These are phyloP conservation scores for Dione juno DNA, from an alignment of 2,888 invertebrate genomes.

Conservation along the genomic window DNA sequence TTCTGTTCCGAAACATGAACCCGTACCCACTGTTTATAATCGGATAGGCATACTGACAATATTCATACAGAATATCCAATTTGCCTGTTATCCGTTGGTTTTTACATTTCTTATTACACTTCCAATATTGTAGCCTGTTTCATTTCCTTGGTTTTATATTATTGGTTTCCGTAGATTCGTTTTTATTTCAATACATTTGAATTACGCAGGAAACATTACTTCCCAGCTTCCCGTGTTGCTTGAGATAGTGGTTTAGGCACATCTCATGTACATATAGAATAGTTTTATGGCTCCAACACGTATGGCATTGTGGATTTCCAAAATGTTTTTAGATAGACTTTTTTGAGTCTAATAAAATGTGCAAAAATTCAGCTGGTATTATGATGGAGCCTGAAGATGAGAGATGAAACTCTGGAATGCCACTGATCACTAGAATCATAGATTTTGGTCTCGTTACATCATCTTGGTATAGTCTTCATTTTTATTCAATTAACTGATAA, in stretches of 20 bases:
- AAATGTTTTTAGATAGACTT: no score
- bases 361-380: no score
- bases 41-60: not conserved
- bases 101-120: slow-evolving; percentile 29
- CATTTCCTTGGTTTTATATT: slow-evolving; percentile 33
- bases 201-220: slow-evolving; percentile 33
- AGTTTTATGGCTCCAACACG: not conserved
- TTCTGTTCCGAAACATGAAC: not conserved
- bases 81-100: slow-evolving; percentile 28
- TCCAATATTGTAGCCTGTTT: slow-evolving; percentile 25
- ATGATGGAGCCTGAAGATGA: no score
- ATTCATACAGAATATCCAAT: slow-evolving; percentile 23
- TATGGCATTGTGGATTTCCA: not conserved
- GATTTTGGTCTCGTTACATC: no score
- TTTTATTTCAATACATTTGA: slow-evolving; percentile 30
- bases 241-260: slow-evolving; percentile 8
- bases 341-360: no score
- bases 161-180: slow-evolving; percentile 28
- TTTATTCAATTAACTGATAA: no score
- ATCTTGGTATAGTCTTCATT: no score
- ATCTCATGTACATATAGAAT: slow-evolving; percentile 4
- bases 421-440: no score
- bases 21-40: slow-evolving; percentile 9
- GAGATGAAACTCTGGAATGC: no score
- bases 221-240: slow-evolving; percentile 23